Conservation (phyloP, 2,888 invertebrate genomes). For the Agrenia bidenticulata region DNA sequence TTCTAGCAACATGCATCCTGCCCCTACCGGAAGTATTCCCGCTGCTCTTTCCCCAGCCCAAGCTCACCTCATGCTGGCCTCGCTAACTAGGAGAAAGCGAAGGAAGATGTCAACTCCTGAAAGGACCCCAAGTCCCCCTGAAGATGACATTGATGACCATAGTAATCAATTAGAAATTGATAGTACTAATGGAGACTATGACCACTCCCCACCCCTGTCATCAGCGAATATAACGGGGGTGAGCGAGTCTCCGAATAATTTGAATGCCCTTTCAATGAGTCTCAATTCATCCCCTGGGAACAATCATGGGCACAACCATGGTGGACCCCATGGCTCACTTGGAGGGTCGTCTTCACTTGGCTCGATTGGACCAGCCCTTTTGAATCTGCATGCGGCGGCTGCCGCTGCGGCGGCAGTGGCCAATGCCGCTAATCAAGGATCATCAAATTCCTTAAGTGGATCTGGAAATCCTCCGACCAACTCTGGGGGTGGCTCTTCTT, state of each 20-base stretch:
- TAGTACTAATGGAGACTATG: slow-evolving; percentile 46
- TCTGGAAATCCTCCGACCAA: slow-evolving; percentile 9
- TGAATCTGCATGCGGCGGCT: slow-evolving; percentile 47
- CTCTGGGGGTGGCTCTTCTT: slow-evolving; percentile 35
- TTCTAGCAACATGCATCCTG: slow-evolving; percentile 48
- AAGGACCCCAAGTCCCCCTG: slow-evolving; percentile 44
- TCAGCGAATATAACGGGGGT: slow-evolving; percentile 57
- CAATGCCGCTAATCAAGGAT: slow-evolving; percentile 18
- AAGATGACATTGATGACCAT: slow-evolving; percentile 40
- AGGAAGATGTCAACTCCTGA: slow-evolving; percentile 52
- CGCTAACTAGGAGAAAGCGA: slow-evolving; percentile 48
- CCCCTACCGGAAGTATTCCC: slow-evolving; percentile 38
- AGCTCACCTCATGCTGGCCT: slow-evolving; percentile 47
- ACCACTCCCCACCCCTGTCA: slow-evolving; percentile 49
- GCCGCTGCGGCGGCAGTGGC: slow-evolving; percentile 46
- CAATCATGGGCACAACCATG: slow-evolving; percentile 30
- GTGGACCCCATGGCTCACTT: slow-evolving; percentile 24
- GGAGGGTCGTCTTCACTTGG: slow-evolving; percentile 29
- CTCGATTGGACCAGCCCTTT: slow-evolving; percentile 38
- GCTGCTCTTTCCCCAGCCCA: slow-evolving; percentile 42
- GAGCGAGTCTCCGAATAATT: slow-evolving; percentile 54
- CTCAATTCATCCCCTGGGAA: slow-evolving; percentile 35
- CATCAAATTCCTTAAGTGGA: slow-evolving; percentile 24
- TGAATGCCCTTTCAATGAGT: slow-evolving; percentile 30
- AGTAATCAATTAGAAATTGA: slow-evolving; percentile 47